phyloP scores from a whole-genome alignment of 2,888 invertebrate genomes.

The Caenorhabditis sp. region DNA sequence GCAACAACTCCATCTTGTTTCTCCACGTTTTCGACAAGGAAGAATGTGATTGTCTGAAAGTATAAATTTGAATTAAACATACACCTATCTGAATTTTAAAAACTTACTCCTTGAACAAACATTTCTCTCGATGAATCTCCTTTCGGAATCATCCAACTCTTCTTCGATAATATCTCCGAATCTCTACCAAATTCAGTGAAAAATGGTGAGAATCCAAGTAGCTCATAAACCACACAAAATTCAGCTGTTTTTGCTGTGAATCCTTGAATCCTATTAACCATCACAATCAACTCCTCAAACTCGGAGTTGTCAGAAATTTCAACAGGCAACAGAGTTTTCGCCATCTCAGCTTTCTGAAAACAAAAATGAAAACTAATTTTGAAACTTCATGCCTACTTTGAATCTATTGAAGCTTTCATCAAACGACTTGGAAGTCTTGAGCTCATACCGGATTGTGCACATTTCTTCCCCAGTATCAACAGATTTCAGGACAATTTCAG shows the following conservation, averaged over 20 bases:
- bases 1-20: constrained; percentile 44
- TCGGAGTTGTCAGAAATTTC: constrained; percentile 5
- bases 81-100: not conserved
- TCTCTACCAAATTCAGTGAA: constrained; percentile 44
- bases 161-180: constrained; percentile 23
- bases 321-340: constrained; percentile 25
- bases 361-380: not conserved
- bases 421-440: constrained; percentile 23
- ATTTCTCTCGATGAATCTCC: constrained; percentile 16
- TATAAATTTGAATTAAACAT: not conserved
- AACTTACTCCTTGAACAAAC: constrained; percentile 4
- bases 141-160: constrained; percentile 31
- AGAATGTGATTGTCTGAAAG: constrained; percentile 56
- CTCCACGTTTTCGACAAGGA: constrained; percentile 41
- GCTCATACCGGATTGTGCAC: constrained; percentile 33
- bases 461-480: constrained; percentile 26
- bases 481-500: constrained; percentile 29
- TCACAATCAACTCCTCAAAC: constrained; percentile 15
- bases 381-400: constrained; percentile 4
- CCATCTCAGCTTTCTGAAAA: constrained; percentile 26
- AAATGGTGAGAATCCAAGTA: constrained; percentile 52
- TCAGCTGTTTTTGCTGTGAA: constrained; percentile 3
- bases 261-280: constrained; percentile 28
- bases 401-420: constrained; percentile 30
- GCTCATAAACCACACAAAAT: constrained; percentile 51